Base-by-base conservation (phyloP, 2,113 vertebrate species). In the Melanerpes aurifrons region DNA sequence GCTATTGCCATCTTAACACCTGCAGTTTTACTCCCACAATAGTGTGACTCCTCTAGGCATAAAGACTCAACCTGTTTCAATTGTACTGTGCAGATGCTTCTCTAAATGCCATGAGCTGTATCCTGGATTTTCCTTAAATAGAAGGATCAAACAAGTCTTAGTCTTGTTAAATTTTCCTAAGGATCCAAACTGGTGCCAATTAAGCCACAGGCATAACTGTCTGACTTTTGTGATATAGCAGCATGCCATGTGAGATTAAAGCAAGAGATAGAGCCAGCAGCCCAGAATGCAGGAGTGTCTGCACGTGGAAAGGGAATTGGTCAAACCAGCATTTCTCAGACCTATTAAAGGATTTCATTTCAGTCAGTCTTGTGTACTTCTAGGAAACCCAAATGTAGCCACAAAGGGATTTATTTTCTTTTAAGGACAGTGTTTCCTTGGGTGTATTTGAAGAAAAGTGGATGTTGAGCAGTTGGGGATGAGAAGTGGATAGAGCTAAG, bases 341-440 rank as follows among this genome's bases (percentile, higher is more conserved):
- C 12, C 67, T 81, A 58, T 56, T 57, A 9, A 50, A 80, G 59
- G 75, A 90, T 72, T 89, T 86, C 79, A 86, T 93, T 90, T 95
- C 71, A 62, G 31, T 72, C 14, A 54, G 24, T 29, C 32, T 20
- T 40, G 12, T 47, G n/a, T 75, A 78, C 71, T 90, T 84, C 68
- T 45, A n/a, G 78, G 86, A 94, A 78, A 95, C 20, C 7, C 69
- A 72, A 67, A 59, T 15, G 66, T 40, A 88, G 56, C 28, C 86
- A 89, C 62, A 18, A 87, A 80, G 47, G 11, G 37, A 56, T 84
- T 84, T 83, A 5, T 76, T 73, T 72, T 66, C 50, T 54, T 43
- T 71, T 71, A 72, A 86, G 54, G 57, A 78, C 63, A 54, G 26
- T 4, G 18, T 82, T 95, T 96, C 70, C 82, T 29, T 58, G 31